A percentile compares a stretch with the other conserved stretches of the same genome.
Conservation (phyloP, 2,113 vertebrate species). For the Myiagra hebetior region DNA sequence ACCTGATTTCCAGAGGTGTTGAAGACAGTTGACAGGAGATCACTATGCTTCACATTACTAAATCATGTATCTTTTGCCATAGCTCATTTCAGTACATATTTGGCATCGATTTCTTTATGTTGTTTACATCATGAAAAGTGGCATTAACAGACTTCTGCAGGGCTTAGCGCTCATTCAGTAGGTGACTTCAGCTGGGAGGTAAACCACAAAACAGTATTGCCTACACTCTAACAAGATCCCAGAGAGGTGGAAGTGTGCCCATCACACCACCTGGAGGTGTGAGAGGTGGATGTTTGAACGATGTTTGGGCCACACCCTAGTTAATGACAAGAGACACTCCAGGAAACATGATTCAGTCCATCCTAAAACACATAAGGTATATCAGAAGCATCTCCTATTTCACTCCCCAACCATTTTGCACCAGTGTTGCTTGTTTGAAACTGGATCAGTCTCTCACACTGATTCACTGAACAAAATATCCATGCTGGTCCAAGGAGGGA, state of each 20-base stretch:
- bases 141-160: not conserved
- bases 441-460: not conserved
- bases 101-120: not conserved
- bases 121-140: not conserved
- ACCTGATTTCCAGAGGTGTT: constrained; percentile 14
- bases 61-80: not conserved
- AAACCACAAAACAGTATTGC: not conserved
- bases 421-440: not conserved
- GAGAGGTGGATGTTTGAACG: not conserved
- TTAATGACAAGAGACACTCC: not conserved
- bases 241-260: not conserved
- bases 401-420: not conserved
- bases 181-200: not conserved
- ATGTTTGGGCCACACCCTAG: no score
- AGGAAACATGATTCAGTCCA: not conserved
- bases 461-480: not conserved
- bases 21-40: not conserved
- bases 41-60: not conserved
- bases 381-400: not conserved
- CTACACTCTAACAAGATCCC: not conserved
- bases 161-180: not conserved
- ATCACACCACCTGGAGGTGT: not conserved
- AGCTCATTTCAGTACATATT: not conserved
- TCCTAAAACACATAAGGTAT: not conserved
- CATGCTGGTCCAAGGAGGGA: not conserved